Evolutionary conservation across 2,888 invertebrate species (phyloP).

Genomic region (Pelosia muscerda): DNA sequence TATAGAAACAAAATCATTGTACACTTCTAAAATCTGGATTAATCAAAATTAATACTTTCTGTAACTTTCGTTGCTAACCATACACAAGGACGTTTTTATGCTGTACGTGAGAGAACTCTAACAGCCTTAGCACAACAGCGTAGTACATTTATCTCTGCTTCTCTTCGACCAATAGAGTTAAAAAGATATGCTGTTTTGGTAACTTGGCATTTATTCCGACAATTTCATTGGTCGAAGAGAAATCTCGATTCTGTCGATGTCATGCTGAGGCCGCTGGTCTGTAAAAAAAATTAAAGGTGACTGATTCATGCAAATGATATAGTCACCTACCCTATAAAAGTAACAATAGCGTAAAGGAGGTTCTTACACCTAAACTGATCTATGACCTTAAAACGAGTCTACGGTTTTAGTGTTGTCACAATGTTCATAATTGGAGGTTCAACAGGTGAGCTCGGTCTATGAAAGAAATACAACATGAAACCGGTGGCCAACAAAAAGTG

Average conservation of each 20-base stretch:
- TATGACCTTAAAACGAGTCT: constrained; percentile 1
- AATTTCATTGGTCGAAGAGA: too few relatives aligned
- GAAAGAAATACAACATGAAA: constrained; percentile 94
- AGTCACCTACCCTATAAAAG: constrained; percentile 6
- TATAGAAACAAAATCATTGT: not conserved
- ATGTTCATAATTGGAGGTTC: constrained; percentile 14
- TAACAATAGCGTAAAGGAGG: constrained; percentile 10
- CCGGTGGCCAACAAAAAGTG: constrained; percentile 95
- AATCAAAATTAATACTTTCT: not conserved
- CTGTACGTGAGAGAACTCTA: too few relatives aligned
- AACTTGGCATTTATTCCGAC: too few relatives aligned
- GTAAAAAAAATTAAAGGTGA: too few relatives aligned
- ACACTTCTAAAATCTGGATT: not conserved
- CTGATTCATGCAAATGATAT: not conserved
- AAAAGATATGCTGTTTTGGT: too few relatives aligned
- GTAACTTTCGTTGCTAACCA: not conserved
- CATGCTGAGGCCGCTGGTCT: too few relatives aligned
- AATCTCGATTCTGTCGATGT: too few relatives aligned
- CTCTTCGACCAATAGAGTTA: too few relatives aligned
- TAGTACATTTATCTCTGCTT: too few relatives aligned
- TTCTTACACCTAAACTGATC: constrained; percentile 10
- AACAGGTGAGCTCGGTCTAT: constrained; percentile 78
- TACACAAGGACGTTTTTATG: not conserved
- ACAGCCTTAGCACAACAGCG: too few relatives aligned
- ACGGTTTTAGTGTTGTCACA: constrained; percentile 48